Evolutionary conservation across 2,888 invertebrate genomes (phyloP).

Genomic region (Scaptomyza cyrtandrae): DNA sequence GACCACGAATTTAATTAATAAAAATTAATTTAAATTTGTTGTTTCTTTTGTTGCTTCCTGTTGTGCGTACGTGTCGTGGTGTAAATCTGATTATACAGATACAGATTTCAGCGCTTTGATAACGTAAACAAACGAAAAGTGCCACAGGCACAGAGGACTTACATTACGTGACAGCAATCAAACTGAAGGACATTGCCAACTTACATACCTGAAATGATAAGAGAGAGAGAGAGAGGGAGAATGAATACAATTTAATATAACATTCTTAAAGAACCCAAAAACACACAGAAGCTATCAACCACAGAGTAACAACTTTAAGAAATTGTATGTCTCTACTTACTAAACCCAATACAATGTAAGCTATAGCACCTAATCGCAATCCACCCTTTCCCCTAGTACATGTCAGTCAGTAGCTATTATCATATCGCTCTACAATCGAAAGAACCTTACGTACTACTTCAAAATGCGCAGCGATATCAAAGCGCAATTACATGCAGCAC

Average conservation of each 20-base stretch:
- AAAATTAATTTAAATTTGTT: conserved; percentile 52
- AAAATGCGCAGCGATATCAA: conserved; percentile 46
- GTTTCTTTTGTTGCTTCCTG: conserved; percentile 6
- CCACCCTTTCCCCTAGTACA: not conserved
- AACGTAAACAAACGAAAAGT: conserved; percentile 29
- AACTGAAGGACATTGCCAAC: conserved; percentile 32
- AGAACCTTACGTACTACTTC: conserved; percentile 29
- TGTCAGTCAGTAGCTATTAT: conserved; percentile 17
- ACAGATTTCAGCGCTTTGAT: conserved; percentile 41
- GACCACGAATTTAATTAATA: conserved; percentile 69
- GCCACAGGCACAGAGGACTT: conserved; percentile 55
- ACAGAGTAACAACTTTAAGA: not conserved
- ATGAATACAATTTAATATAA: not conserved
- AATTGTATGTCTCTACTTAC: not conserved
- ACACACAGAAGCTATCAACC: too few species aligned
- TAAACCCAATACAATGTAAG: not conserved
- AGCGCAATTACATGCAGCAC: conserved; percentile 66
- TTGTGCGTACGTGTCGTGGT: conserved; percentile 23
- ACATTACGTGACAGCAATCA: conserved; percentile 49
- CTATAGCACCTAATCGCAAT: conserved; percentile 4
- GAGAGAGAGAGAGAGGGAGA: not conserved
- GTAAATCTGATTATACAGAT: conserved; percentile 62
- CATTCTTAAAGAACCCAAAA: too few species aligned
- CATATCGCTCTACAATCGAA: conserved; percentile 13
- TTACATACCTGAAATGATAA: conserved; percentile 65